Evolutionary conservation across 2,113 vertebrate species (phyloP), one percentile per base, ranked within the genome.

Genomic region (Datnioides undecimradiatus): DNA sequence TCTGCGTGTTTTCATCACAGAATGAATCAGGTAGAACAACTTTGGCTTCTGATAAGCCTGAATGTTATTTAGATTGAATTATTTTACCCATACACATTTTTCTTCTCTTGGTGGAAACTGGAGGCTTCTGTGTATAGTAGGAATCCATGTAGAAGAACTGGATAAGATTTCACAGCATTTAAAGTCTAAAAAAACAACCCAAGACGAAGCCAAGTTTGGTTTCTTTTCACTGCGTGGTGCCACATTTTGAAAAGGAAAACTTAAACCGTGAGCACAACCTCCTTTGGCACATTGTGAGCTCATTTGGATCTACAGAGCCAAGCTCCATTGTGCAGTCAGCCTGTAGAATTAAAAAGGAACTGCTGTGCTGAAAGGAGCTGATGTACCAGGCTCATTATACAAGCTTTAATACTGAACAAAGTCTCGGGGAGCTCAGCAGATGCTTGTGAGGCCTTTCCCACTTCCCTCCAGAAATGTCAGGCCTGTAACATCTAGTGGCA

Each of bases 271-370:
- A 65, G 70, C 59, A 78, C 66, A 72, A 19, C 68, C 34, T 80
- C 57, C 23, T 62, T 68, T 82, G 49, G 57, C 73, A 78, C 8
- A 17, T 43, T 31, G 41, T 65, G 66, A 71, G 49, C 59, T 68
- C 68, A 51, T 58, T 76, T 43, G 41, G 45, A 57, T 76, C 41
- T 8, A 4, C 58, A 79, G 49, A 67, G 66, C 77, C 65, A 27
- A 62, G 49, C 74, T 71, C 55, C 65, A 49, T 79, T 81, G 73
- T 80, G 63, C 57, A 63, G 71, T 63, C 48, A 27, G 81, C 4
- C 74, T 29, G 49, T 72, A 34, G 65, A 70, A 33, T 45, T 67
- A 19, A 34, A 85, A 79, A 67, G 33, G 55, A 70, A 11, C 55
- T 66, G 58, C 73, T 73, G 40, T 36, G 49, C 60, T 43, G 57